These are phyloP conservation scores for Mayetiola destructor DNA, from an alignment of 2,888 invertebrate genomes.

Conservation along the genomic window DNA sequence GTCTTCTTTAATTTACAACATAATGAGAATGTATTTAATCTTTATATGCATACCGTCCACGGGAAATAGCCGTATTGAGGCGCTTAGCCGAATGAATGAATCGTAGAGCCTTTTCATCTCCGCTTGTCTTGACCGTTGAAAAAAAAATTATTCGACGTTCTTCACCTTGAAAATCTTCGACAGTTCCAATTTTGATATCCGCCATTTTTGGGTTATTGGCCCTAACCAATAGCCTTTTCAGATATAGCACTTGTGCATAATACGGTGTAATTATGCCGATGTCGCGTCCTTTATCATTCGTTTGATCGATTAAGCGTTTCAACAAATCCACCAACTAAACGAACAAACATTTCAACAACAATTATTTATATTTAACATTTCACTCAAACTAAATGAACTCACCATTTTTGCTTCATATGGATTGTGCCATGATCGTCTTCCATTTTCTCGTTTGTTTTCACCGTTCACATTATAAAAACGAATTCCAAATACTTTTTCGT, in stretches of 20 bases:
- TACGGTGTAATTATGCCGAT: conserved; percentile 89
- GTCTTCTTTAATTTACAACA: too few species aligned
- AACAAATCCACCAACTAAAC: too few species aligned
- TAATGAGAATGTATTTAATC: too few species aligned
- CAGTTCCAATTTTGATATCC: conserved; percentile 54
- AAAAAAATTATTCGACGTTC: conserved; percentile 59
- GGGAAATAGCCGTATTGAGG: conserved; percentile 41
- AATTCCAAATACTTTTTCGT: conserved; percentile 31
- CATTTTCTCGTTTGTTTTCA: conserved; percentile 51
- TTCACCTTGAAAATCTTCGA: conserved; percentile 79
- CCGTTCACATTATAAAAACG: conserved; percentile 60
- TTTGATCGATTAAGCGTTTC: conserved; percentile 51
- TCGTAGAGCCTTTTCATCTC: conserved; percentile 39
- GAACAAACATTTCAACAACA: too few species aligned
- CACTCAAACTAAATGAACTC: neutral
- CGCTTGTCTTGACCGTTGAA: conserved; percentile 48
- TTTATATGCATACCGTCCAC: neutral
- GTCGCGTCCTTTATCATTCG: conserved; percentile 36
- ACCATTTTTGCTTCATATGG: neutral
- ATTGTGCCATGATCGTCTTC: conserved; percentile 70
- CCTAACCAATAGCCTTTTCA: conserved; percentile 19
- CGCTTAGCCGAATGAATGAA: conserved; percentile 63
- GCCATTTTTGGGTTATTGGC: neutral
- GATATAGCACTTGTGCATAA: conserved; percentile 59
- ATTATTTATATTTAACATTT: too few species aligned